Conservation (phyloP, 2,113 vertebrate species). For the Coryphaenoides rupestris region DNA sequence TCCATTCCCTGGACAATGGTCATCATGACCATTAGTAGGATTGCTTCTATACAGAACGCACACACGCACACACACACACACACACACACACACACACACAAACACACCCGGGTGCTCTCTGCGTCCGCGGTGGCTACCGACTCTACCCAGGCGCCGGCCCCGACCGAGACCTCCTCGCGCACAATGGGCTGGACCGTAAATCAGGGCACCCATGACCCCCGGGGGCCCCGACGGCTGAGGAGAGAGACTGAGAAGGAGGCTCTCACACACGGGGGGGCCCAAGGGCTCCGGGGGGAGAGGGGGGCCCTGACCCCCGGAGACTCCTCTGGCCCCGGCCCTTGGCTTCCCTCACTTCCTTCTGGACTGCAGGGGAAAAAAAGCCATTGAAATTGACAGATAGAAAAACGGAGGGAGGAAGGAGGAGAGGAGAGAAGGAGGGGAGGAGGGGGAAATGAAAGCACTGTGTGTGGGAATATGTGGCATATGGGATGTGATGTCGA, state of each 20-base stretch:
- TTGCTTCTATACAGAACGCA: constrained; percentile 52
- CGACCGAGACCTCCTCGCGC: constrained; percentile 31
- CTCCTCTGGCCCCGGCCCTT: constrained; percentile 49
- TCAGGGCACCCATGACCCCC: constrained; percentile 65
- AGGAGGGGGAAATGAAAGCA: constrained; percentile 10
- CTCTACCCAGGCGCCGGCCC: constrained; percentile 20
- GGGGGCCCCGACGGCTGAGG: constrained; percentile 48
- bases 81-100: too few relatives aligned
- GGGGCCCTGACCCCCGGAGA: constrained; percentile 64
- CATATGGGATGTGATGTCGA: constrained; percentile 58
- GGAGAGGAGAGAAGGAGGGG: constrained; percentile 18
- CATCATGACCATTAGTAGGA: constrained; percentile 57
- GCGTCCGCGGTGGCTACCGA: constrained; percentile 25
- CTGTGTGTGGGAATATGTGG: constrained; percentile 74
- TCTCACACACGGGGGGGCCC: constrained; percentile 53
- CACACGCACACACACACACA: too few relatives aligned
- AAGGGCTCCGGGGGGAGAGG: constrained; percentile 51
- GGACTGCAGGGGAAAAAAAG: constrained; percentile 48
- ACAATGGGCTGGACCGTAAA: constrained; percentile 58
- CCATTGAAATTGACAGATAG: constrained; percentile 5
- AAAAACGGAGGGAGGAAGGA: constrained; percentile 38
- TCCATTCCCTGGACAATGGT: neutral
- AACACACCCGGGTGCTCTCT: constrained; percentile 43
- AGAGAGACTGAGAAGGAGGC: constrained; percentile 58
- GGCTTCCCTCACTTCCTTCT: constrained; percentile 56